Evolutionary conservation across 2,888 invertebrate genomes (phyloP), one percentile per base, ranked within the genome.

Genomic region (Nezara viridula): DNA sequence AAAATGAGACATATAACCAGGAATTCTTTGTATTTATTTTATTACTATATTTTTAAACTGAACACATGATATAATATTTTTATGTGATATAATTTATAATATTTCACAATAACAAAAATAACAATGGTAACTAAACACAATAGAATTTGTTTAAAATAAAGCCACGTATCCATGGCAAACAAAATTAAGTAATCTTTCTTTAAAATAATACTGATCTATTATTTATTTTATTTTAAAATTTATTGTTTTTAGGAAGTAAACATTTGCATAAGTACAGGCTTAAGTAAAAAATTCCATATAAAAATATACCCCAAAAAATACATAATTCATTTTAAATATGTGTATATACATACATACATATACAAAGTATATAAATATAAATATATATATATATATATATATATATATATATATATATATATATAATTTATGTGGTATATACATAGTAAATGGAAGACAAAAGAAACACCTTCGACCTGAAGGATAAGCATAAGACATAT

Each of bases 221-320:
- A 6, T 44, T 44, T 44, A 44, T 44, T 7, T 44, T 44, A 44
- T 44, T 44, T 44, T 44, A 7, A 44, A 44, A 27, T n/a, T 27
- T 27, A 14, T 73, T 21, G 32, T 37, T 73, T 73, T 21, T 12
- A 19, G 6, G 66, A 60, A 60, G 19, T 73, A 37, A 73, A 37
- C 37, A 0, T 19, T 73, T 21, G 37, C 14, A 37, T 73, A 73
- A 73, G 66, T 73, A 73, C 66, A 73, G 37, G 66, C 37, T 37
- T 73, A 73, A 73, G 66, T 73, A 73, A 73, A 73, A 73, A 73
- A 73, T 37, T 73, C 32, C 32, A 19, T 73, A 73, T 5, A 73
- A 73, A 73, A 73, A 73, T 73, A 73, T 73, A 73, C 37, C 32
- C 66, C 6, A 21, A 73, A 73, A 73, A 73, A 37, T 66, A 55